Conservation (phyloP, 2,797 vertebrate genomes). For the Protonibea diacanthus region DNA sequence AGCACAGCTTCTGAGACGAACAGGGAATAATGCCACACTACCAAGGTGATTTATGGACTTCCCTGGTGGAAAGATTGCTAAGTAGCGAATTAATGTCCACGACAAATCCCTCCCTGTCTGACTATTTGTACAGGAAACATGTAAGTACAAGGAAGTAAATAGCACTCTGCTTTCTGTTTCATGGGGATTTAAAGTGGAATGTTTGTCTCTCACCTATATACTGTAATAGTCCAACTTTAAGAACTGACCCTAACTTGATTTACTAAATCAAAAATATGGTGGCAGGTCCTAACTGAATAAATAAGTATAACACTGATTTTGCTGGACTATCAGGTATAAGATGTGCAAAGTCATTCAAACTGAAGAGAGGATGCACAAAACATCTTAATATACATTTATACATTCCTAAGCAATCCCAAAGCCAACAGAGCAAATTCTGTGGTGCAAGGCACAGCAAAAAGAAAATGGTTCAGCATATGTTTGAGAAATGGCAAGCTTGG, state of each 20-base stretch:
- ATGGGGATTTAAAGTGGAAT: too few species aligned
- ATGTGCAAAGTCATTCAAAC: constrained; percentile 6
- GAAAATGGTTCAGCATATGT: constrained; percentile 58
- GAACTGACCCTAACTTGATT: background rate
- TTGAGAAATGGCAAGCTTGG: constrained; percentile 49
- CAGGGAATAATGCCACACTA: too few species aligned
- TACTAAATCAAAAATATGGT: background rate
- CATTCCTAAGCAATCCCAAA: constrained; percentile 52
- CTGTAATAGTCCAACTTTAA: background rate
- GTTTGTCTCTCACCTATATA: background rate
- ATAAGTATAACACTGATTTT: constrained; percentile 12
- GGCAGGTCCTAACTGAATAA: background rate
- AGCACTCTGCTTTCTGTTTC: too few species aligned
- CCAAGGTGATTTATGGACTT: too few species aligned
- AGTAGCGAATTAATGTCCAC: too few species aligned
- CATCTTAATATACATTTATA: constrained; percentile 41
- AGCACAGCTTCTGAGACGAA: too few species aligned
- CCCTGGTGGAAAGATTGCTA: too few species aligned
- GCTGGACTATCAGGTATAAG: constrained; percentile 4
- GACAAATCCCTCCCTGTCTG: too few species aligned
- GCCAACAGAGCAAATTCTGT: constrained; percentile 50
- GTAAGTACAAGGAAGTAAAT: too few species aligned
- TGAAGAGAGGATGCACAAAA: background rate
- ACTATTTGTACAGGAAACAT: too few species aligned
- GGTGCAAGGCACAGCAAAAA: constrained; percentile 47